Percentiles rank a stretch among this genome's conserved stretches.
Conservation (phyloP, 2,113 vertebrate species). For the Paramormyrops kingsleyae region DNA sequence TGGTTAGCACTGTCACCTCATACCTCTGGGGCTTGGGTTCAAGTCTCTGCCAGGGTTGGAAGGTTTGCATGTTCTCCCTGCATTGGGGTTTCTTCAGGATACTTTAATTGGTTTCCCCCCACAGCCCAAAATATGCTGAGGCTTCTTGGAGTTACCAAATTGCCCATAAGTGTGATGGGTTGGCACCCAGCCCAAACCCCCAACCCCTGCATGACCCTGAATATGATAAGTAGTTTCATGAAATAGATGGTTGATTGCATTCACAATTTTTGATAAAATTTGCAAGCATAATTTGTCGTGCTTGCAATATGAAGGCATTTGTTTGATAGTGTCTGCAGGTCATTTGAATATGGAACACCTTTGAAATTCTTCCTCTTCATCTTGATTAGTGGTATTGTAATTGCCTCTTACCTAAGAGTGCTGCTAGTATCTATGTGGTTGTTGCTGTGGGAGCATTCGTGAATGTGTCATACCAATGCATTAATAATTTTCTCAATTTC, state of each 20-base stretch:
- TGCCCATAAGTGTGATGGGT: no score
- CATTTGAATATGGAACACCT: not conserved
- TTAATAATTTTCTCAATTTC: constrained; percentile 15
- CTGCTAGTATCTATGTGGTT: not conserved
- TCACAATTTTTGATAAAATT: not conserved
- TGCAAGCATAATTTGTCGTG: not conserved
- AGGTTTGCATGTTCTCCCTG: no score
- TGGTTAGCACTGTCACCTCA: no score
- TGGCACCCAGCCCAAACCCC: no score
- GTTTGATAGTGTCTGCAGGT: not conserved
- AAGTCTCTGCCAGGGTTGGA: no score
- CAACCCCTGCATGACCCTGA: no score
- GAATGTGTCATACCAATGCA: constrained; percentile 5
- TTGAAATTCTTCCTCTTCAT: constrained; percentile 18
- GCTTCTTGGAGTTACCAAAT: no score
- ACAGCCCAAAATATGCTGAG: no score
- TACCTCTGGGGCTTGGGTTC: no score
- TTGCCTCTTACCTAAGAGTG: constrained; percentile 11
- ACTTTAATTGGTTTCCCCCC: no score
- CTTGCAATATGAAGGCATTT: not conserved
- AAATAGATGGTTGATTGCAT: not conserved
- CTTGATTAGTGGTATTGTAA: constrained; percentile 17
- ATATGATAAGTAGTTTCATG: no score
- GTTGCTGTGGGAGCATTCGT: not conserved
- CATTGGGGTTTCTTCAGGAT: no score